phyloP scores from a whole-genome alignment of 2,797 vertebrate species.

The Phoxinus dragarum region DNA sequence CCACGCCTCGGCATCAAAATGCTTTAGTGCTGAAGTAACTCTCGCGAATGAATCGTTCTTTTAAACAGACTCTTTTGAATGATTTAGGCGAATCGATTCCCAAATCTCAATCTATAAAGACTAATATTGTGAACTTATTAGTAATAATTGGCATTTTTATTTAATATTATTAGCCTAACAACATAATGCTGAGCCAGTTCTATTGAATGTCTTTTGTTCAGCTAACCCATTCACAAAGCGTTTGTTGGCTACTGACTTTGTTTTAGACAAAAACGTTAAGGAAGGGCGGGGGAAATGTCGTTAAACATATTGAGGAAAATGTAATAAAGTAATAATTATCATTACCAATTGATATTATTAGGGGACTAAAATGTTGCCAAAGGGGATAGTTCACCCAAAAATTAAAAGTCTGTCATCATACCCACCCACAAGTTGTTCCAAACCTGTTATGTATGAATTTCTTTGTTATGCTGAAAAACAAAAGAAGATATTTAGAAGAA shows the following conservation, averaged over 20 bases:
- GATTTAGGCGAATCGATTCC: not conserved
- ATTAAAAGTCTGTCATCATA: too few species aligned
- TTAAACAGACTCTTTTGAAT: not conserved
- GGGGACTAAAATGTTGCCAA: not conserved
- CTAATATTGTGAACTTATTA: not conserved
- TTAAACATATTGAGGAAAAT: not conserved
- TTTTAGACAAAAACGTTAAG: not conserved
- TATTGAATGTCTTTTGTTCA: not conserved
- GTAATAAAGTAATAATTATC: not conserved
- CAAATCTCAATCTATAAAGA: not conserved
- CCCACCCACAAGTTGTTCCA: too few species aligned
- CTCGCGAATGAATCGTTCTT: not conserved
- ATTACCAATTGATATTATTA: not conserved
- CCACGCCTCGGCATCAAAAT: constrained; percentile 36
- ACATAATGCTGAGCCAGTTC: not conserved
- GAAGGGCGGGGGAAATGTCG: not conserved
- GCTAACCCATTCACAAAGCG: not conserved
- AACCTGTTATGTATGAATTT: too few species aligned
- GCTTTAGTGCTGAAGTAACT: not conserved
- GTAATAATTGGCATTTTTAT: not conserved
- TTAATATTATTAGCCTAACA: not conserved
- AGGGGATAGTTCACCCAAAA: too few species aligned
- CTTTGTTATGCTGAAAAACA: too few species aligned
- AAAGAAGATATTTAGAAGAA: too few species aligned
- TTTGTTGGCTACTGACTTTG: not conserved